Conservation (phyloP, 53 echinoderm and acorn worm species). For the Patiria pectinifera region DNA sequence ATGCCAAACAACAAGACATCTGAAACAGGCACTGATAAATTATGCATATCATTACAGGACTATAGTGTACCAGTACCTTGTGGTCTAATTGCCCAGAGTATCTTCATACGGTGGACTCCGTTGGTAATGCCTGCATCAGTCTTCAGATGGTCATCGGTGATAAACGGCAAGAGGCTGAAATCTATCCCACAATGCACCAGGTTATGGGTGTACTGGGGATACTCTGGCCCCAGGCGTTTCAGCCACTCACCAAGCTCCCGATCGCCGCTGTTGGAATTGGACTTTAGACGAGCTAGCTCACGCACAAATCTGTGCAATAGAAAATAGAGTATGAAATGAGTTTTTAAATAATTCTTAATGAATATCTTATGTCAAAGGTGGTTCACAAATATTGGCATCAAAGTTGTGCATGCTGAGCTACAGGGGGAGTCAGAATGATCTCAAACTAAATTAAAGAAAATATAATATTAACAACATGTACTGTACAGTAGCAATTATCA, state of each 20-base stretch:
- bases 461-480: too few species aligned
- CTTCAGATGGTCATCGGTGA: constrained; percentile 83
- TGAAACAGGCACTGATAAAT: not conserved
- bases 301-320: constrained; percentile 76
- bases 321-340: not conserved
- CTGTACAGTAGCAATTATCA: too few species aligned
- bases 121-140: constrained; percentile 95
- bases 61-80: constrained; percentile 57
- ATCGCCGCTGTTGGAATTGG: constrained; percentile 91
- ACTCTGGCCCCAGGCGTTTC: constrained; percentile 91
- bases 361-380: too few species aligned
- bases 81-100: constrained; percentile 80
- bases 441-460: too few species aligned
- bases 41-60: not conserved
- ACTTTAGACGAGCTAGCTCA: constrained; percentile 85
- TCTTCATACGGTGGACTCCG: constrained; percentile 97
- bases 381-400: too few species aligned
- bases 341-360: too few species aligned
- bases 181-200: constrained; percentile 97
- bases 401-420: too few species aligned
- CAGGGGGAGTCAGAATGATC: too few species aligned
- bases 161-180: constrained; percentile 80
- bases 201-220: constrained; percentile 95
- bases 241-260: constrained; percentile 93
- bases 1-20: not conserved